A percentile compares a stretch with the other conserved stretches of the same genome.
These are phyloP conservation scores for Diceros bicornis DNA, from an alignment of 2,797 vertebrate species.

Conservation along the genomic window DNA sequence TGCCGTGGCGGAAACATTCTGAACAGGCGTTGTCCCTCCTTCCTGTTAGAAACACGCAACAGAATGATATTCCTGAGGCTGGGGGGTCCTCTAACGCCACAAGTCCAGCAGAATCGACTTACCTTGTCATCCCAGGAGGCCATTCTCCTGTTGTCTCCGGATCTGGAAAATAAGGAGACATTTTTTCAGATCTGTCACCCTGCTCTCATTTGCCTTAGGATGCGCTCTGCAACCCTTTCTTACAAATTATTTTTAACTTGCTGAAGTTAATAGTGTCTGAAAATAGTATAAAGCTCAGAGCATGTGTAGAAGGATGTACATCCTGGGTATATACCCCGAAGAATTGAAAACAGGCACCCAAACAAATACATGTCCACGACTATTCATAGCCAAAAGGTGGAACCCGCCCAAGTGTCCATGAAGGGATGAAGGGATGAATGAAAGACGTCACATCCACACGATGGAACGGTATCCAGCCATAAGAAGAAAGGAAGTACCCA, in stretches of 20 bases:
- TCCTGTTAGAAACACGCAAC: background rate
- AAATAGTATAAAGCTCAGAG: background rate
- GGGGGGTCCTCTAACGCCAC: background rate
- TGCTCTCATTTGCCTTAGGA: too few relatives aligned
- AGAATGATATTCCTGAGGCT: background rate
- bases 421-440: background rate
- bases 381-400: background rate
- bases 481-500: background rate
- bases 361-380: background rate
- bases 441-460: background rate
- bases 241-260: background rate
- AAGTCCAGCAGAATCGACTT: background rate
- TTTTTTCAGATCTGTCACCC: background rate
- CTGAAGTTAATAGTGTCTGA: background rate
- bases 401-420: background rate
- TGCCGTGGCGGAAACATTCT: rapidly evolving
- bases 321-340: background rate
- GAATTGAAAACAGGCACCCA: background rate
- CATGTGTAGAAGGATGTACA: background rate
- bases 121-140: slow-evolving; percentile 73
- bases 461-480: background rate
- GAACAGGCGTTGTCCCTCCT: background rate
- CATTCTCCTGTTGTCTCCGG: slow-evolving; percentile 61
- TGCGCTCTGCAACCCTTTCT: background rate
- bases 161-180: slow-evolving; percentile 64